These are phyloP conservation scores for Aphidius ervi DNA, from an alignment of 1,140 invertebrate genomes.

Conservation along the genomic window DNA sequence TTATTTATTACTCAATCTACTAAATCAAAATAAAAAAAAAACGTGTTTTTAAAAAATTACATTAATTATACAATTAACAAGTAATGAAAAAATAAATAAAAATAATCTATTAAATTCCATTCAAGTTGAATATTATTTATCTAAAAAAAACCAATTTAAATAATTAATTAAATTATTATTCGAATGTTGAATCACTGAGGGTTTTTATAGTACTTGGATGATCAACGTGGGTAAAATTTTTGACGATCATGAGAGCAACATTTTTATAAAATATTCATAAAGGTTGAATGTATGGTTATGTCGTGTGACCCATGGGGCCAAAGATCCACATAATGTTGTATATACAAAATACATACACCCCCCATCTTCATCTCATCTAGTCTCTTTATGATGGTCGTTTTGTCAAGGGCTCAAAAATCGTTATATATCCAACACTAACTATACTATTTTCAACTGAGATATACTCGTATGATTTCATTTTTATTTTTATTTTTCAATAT, in stretches of 20 bases:
- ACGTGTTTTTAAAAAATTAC: too few species aligned
- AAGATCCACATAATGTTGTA: neutral
- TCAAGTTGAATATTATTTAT: too few species aligned
- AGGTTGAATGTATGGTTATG: constrained; percentile 53
- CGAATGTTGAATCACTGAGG: constrained; percentile 53
- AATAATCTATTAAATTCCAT: too few species aligned
- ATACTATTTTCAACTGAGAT: neutral
- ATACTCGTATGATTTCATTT: neutral
- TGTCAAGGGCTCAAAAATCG: constrained; percentile 39
- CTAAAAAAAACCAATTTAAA: too few species aligned
- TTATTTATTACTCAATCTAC: too few species aligned
- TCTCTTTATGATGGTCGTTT: constrained; percentile 43
- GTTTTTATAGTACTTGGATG: constrained; percentile 48
- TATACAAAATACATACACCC: neutral
- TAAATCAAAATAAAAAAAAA: too few species aligned
- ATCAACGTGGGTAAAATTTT: constrained; percentile 50
- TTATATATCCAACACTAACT: neutral
- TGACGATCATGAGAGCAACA: constrained; percentile 45
- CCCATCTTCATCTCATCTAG: constrained; percentile 2
- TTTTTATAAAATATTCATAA: constrained; percentile 50
- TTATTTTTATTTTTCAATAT: too few species aligned
- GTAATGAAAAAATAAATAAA: too few species aligned
- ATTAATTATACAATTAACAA: too few species aligned
- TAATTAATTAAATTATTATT: constrained; percentile 19
- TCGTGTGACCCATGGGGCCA: constrained; percentile 19